Percentiles rank a stretch among this genome's conserved stretches.
phyloP scores from a whole-genome alignment of 2,888 invertebrate genomes.

The Tetrapedia diversipes region DNA sequence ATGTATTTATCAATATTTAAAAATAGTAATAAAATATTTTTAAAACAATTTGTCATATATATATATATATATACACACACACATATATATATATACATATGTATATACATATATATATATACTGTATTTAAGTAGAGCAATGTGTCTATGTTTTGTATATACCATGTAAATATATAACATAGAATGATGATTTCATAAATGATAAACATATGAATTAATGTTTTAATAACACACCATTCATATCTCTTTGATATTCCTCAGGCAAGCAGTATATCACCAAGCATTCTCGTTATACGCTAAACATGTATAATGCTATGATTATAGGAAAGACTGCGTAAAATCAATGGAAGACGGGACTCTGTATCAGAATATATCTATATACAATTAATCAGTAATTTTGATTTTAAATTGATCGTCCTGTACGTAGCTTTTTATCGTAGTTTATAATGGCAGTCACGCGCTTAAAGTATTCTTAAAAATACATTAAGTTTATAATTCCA shows the following conservation, averaged over 20 bases:
- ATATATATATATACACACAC: too few species aligned
- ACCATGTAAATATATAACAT: constrained; percentile 46
- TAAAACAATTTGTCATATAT: constrained; percentile 73
- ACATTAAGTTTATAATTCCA: constrained; percentile 52
- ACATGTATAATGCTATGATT: constrained; percentile 52
- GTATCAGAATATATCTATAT: constrained; percentile 49
- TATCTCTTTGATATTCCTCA: constrained; percentile 33
- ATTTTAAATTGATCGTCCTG: constrained; percentile 39
- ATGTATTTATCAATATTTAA: constrained; percentile 78
- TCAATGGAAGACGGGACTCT: constrained; percentile 65
- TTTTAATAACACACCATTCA: constrained; percentile 32
- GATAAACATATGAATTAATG: constrained; percentile 44
- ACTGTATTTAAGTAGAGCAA: constrained; percentile 61
- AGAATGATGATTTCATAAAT: constrained; percentile 35
- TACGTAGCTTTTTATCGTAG: constrained; percentile 13
- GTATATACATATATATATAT: too few species aligned
- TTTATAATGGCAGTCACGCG: constrained; percentile 49
- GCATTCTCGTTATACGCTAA: constrained; percentile 43
- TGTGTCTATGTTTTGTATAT: constrained; percentile 50
- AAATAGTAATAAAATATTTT: constrained; percentile 74
- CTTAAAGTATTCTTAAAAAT: constrained; percentile 57
- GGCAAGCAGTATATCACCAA: constrained; percentile 57
- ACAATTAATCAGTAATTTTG: constrained; percentile 63
- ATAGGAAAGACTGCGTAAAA: constrained; percentile 52
- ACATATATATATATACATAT: too few species aligned